Evolutionary conservation across 37 sponge, comb jelly and placozoan species (phyloP), one percentile per base, ranked within the genome.

Genomic region (Hormiphora californensis): DNA sequence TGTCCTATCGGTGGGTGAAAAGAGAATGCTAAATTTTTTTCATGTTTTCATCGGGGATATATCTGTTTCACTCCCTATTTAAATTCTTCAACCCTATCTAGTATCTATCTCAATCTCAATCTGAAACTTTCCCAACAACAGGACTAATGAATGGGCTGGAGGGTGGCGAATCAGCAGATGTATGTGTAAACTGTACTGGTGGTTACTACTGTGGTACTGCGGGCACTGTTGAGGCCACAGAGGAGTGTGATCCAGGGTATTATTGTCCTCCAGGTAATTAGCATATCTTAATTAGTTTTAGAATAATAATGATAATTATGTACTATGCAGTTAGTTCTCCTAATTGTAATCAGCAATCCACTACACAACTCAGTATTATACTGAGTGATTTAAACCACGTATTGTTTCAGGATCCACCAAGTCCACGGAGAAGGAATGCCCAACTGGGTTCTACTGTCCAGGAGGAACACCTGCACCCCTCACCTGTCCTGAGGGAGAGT

Each of bases 201-300:
- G 88, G 88, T 32, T 86, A 39, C 37, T 88, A 88, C 54, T 88
- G 88, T 41, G 43, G 33, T 38, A 11, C 11, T 12, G 22, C 86
- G 8, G 88, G 88, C 9, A 32, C 65, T 30, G 39, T 40, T 41
- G 23, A 43, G n/a, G 86, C 88, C 11, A 86, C 85, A 31, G 63
- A 85, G 34, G 9, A 25, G 36, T 88, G 88, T 23, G 54, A 38
- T 22, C 81, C 88, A 3, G 88, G 88, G n/a, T 88, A 86, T 28
- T 87, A 87, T 32, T 88, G 88, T 32, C 85, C 81, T 5, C 30
- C 12, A 3, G 88, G 88, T 65, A 63, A 86, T 39, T 63, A 19
- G 33, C 65, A 17, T 46, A 17, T 12, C 12, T 46, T 46, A 46
- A 12, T 46, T 12, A 12, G 12, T 17, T 12, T 46, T 12, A 46